phyloP scores from a whole-genome alignment of 2,797 vertebrate genomes.

The Manis javanica region DNA sequence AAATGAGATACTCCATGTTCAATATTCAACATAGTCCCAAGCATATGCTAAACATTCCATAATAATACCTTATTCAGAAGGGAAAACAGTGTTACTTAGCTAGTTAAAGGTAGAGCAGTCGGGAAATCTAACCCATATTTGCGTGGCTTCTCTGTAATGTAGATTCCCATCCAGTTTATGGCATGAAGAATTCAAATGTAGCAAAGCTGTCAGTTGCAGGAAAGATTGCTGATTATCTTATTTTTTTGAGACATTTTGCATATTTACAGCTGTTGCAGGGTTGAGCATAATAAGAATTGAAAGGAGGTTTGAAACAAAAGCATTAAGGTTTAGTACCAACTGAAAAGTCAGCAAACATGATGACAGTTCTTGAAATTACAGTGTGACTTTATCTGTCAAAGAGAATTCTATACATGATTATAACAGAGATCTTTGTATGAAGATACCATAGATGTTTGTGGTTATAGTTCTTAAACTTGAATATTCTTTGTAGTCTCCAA shows the following conservation, averaged over 20 bases:
- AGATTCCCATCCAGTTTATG: neutral
- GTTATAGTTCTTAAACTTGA: neutral
- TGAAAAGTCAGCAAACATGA: neutral
- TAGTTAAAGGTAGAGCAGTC: neutral
- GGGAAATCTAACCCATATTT: neutral
- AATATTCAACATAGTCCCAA: neutral
- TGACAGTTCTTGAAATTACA: neutral
- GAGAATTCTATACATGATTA: neutral
- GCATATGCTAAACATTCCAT: neutral
- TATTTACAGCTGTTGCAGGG: neutral
- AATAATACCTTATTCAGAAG: neutral
- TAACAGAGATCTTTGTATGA: neutral
- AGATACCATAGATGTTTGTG: neutral
- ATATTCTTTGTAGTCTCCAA: neutral
- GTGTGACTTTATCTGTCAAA: neutral
- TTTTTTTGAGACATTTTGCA: neutral
- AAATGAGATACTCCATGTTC: neutral
- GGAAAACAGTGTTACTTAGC: neutral
- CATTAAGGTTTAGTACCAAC: neutral
- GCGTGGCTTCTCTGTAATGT: neutral
- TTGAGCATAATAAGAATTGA: neutral
- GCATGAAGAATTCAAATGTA: neutral
- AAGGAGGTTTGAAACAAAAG: constrained; percentile 16
- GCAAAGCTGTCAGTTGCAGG: neutral
- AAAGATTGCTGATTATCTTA: neutral